phyloP scores from a whole-genome alignment of 1,140 invertebrate genomes.

The Brachionus manjavacas region DNA sequence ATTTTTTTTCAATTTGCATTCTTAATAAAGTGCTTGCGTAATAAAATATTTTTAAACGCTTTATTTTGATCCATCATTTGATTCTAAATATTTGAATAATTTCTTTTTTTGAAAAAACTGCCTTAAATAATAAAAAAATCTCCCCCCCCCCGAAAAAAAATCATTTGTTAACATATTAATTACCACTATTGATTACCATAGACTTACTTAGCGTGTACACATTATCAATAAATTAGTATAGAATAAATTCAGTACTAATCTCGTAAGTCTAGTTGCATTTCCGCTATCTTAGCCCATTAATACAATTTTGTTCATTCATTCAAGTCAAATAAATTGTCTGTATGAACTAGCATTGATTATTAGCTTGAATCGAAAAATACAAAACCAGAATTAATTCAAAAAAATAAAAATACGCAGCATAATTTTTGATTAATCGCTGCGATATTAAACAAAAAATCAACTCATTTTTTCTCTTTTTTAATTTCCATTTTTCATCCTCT shows the following conservation, averaged over 20 bases:
- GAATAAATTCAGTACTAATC: background rate
- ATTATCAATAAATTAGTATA: background rate
- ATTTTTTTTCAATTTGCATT: too few species aligned
- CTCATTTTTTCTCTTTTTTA: background rate
- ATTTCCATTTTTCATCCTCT: background rate
- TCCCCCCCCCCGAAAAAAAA: background rate
- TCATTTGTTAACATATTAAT: background rate
- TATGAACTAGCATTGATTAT: background rate
- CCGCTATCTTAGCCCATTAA: background rate
- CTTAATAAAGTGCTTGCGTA: background rate
- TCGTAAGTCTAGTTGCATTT: background rate
- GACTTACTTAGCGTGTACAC: background rate
- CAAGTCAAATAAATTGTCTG: slow-evolving; percentile 19
- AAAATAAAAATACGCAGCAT: slow-evolving; percentile 8
- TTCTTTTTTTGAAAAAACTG: background rate
- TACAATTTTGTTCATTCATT: background rate
- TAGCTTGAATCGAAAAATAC: background rate
- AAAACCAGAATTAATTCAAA: slow-evolving; percentile 13
- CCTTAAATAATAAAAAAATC: background rate
- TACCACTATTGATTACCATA: background rate
- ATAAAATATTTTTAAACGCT: background rate
- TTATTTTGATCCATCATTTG: background rate
- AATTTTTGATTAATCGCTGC: slow-evolving; percentile 30
- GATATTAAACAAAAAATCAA: background rate
- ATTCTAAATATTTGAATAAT: background rate